Conservation (phyloP, 2,113 vertebrate genomes). For the Geococcyx californianus region DNA sequence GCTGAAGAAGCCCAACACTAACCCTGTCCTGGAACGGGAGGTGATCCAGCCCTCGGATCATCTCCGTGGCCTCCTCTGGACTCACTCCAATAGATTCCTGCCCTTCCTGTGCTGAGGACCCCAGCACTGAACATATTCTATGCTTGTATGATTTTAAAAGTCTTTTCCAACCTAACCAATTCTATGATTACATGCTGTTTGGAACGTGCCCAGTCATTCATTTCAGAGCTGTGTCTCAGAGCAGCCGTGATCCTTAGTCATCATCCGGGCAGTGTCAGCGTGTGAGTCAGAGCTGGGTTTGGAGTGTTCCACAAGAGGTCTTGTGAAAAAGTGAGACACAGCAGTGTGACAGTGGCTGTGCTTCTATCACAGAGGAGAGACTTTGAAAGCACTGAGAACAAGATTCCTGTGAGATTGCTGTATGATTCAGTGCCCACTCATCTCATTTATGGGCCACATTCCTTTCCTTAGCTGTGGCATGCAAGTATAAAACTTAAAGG, state of each 20-base stretch:
- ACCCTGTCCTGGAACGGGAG: too few relatives aligned
- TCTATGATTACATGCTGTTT: too few relatives aligned
- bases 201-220: neutral
- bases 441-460: accelerated
- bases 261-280: accelerated
- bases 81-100: too few relatives aligned
- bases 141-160: too few relatives aligned
- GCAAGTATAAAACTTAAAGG: neutral
- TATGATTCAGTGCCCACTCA: neutral
- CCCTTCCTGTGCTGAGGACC: too few relatives aligned
- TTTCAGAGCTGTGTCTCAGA: accelerated
- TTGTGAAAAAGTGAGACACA: accelerated
- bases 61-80: too few relatives aligned
- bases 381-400: neutral
- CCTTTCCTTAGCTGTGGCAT: neutral
- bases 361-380: neutral
- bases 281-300: accelerated
- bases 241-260: neutral
- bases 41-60: too few relatives aligned
- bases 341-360: accelerated
- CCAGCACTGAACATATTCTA: too few relatives aligned
- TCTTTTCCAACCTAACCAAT: too few relatives aligned
- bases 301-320: neutral
- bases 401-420: neutral
- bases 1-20: too few relatives aligned